phyloP scores from a whole-genome alignment of 2,797 vertebrate species.

The Periparus ater region DNA sequence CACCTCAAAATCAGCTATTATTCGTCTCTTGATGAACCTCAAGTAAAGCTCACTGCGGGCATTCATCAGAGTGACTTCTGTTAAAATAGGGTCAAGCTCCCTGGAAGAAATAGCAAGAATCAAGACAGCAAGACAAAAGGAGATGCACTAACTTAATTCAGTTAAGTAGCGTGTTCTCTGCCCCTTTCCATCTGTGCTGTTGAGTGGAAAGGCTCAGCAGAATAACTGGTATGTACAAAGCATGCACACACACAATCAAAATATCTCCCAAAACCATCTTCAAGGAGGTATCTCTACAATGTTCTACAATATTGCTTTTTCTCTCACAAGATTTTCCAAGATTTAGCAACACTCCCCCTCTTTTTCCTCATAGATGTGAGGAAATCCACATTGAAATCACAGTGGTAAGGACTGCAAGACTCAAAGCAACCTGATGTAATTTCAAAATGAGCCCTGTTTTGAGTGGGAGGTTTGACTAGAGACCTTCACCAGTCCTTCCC shows the following conservation, averaged over 20 bases:
- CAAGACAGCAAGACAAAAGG: not conserved
- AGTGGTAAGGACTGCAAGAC: not conserved
- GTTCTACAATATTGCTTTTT: not conserved
- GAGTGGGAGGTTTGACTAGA: not conserved
- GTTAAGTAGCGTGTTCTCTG: not conserved
- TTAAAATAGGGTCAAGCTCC: constrained; percentile 91
- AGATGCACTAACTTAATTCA: not conserved
- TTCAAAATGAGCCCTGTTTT: not conserved
- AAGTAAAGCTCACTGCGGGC: constrained; percentile 93
- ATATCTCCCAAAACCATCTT: not conserved
- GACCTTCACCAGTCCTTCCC: not conserved
- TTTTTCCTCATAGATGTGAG: not conserved
- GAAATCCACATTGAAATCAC: not conserved
- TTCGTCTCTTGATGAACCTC: constrained; percentile 90
- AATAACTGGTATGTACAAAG: not conserved
- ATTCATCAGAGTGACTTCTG: constrained; percentile 96
- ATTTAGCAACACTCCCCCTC: not conserved
- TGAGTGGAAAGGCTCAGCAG: not conserved
- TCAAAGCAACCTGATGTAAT: not conserved
- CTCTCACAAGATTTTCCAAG: not conserved
- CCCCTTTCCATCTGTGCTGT: not conserved
- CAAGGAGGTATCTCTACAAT: not conserved
- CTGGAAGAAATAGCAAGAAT: constrained; percentile 64
- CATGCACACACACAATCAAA: not conserved
- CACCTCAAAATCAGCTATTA: constrained; percentile 93